Base-by-base conservation (phyloP, 2,113 vertebrate species). In the Eleginops maclovinus region DNA sequence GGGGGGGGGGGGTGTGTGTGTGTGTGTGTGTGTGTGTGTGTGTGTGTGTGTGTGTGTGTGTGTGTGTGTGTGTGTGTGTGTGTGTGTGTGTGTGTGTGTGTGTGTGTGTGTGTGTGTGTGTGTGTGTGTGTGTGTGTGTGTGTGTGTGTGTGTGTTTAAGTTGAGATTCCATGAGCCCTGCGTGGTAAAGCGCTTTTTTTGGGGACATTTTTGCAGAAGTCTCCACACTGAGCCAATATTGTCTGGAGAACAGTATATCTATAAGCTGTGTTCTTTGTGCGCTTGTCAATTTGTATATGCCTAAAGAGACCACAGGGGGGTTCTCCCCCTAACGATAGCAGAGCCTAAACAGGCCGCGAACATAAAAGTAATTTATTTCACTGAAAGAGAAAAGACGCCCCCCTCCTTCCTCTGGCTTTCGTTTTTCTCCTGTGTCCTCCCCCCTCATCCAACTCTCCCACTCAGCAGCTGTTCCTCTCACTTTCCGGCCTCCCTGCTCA, bases 391-490 rank as follows among this genome's bases (percentile, higher is more conserved):
- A 90, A 86, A 85, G 80, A 80, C 73, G 53, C 66, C 28, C 19
- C 22, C 46, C 76, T 55, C 49, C 67, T 44, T 76, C 67, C 81
- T 74, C 21, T 22, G 15, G 72, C 72, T 41, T 85, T 79, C 73
- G 44, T 72, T 75, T 36, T 46, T 67, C 65, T 72, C 60, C 72
- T 10, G 7, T 4, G 8, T 36, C 70, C 79, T 16, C 64, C 59
- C 40, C 31, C 54, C 28, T 41, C 59, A 61, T 64, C 82, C 72
- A 61, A 22, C 67, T 76, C 78, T 87, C 77, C 91, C 88, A 90
- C 87, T 85, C 90, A 84, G 90, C 92, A 93, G 91, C 93, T 94
- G 92, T 93, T 93, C 82, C 89, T 92, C 91, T 92, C 83, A 88
- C 90, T 93, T 89, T 90, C 83, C 58, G 17, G 54, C 69, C 47